A percentile compares a stretch with the other conserved stretches of the same genome.
Evolutionary conservation across 2,113 vertebrate genomes (phyloP).

Genomic region (Thinocorus orbignyianus): DNA sequence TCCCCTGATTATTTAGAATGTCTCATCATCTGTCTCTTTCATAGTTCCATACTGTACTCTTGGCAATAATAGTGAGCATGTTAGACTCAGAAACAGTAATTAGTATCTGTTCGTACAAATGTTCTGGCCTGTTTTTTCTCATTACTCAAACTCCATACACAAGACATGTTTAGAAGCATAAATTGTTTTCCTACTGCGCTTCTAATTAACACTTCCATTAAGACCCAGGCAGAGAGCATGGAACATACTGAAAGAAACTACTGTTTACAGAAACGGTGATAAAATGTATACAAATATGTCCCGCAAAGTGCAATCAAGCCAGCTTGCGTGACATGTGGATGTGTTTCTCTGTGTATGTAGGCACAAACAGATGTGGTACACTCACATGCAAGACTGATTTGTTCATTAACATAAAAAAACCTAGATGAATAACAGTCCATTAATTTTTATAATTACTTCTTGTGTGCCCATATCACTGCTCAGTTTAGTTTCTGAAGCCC

Average conservation of each 20-base stretch:
- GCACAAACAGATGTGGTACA: slow-evolving; percentile 46
- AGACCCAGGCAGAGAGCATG: slow-evolving; percentile 37
- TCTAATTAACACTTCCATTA: slow-evolving; percentile 67
- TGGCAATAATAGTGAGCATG: neutral
- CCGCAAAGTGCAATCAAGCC: slow-evolving; percentile 45
- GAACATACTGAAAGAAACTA: slow-evolving; percentile 55
- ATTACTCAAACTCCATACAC: slow-evolving; percentile 52
- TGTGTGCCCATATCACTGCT: neutral
- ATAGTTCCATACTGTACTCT: neutral
- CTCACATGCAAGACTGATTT: slow-evolving; percentile 52
- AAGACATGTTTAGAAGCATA: slow-evolving; percentile 49
- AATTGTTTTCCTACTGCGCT: slow-evolving; percentile 57
- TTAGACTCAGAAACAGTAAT: slow-evolving; percentile 1
- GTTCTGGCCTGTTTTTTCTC: slow-evolving; percentile 46
- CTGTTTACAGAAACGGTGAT: slow-evolving; percentile 53
- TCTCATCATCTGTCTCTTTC: neutral
- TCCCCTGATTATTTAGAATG: neutral
- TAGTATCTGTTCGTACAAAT: slow-evolving; percentile 51
- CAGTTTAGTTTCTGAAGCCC: neutral
- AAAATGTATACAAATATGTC: slow-evolving; percentile 61
- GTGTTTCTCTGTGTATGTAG: neutral
- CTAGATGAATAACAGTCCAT: slow-evolving; percentile 41
- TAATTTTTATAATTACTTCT: slow-evolving; percentile 57
- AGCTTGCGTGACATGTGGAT: slow-evolving; percentile 57
- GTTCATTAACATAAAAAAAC: slow-evolving; percentile 42